Percentiles rank a stretch among this genome's conserved stretches.
Conservation (phyloP, 2,888 invertebrate genomes). For the Pristionchus japonicus region DNA sequence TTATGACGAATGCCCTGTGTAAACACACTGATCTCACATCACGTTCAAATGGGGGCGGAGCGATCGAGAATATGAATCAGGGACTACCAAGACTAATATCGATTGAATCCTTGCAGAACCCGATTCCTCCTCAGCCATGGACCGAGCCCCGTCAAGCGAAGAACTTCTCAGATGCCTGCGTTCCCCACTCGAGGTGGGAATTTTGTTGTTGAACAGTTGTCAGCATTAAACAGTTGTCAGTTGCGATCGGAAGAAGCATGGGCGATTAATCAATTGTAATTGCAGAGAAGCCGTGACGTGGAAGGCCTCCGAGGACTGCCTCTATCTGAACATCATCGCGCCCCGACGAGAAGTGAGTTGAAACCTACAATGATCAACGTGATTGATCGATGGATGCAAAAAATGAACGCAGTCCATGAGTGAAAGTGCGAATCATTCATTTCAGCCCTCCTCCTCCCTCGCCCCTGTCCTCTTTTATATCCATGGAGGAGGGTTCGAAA, state of each 20-base stretch:
- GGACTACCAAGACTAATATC: no score
- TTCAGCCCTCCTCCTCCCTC: background rate
- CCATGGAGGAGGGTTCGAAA: conserved; percentile 92
- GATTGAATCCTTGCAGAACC: conserved; percentile 57
- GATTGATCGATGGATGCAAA: no score
- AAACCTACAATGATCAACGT: background rate
- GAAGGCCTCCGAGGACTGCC: conserved; percentile 76
- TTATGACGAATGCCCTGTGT: background rate
- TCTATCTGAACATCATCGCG: conserved; percentile 67
- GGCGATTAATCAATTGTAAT: background rate
- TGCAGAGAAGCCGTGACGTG: conserved; percentile 80
- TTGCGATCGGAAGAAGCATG: background rate
- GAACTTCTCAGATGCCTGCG: conserved; percentile 57
- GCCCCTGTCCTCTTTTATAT: conserved; percentile 95
- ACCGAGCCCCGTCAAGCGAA: conserved; percentile 63
- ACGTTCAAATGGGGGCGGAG: background rate
- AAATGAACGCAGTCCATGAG: no score
- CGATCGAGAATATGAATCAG: background rate
- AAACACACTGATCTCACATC: background rate
- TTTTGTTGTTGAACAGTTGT: background rate
- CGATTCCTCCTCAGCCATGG: conserved; percentile 62
- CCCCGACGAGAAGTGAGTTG: conserved; percentile 52
- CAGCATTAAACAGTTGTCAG: background rate
- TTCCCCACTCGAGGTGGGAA: conserved; percentile 55
- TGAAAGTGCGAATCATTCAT: no score